Evolutionary conservation across 2,797 vertebrate genomes (phyloP).

Genomic region (Hydrolagus colliei): DNA sequence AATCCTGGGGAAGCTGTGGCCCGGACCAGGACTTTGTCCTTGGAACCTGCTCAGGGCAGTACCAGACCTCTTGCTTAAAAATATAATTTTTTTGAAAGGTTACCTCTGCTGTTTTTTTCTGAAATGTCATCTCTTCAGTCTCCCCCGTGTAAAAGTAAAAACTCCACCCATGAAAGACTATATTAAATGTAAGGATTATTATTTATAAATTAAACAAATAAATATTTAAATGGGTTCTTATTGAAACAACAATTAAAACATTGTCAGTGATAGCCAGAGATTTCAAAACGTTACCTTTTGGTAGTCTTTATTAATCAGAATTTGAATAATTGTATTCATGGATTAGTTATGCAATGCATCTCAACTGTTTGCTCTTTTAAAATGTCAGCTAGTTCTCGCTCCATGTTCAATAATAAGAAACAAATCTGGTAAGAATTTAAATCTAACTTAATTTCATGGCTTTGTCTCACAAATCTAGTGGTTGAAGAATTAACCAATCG

Average conservation of each 20-base stretch:
- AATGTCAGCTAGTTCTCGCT: not conserved
- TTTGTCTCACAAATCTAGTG: not conserved
- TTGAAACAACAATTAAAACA: not conserved
- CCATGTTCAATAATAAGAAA: not conserved
- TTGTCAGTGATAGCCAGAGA: too few relatives aligned
- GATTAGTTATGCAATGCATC: not conserved
- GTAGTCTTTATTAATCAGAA: not conserved
- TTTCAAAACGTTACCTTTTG: too few relatives aligned
- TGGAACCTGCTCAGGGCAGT: too few relatives aligned
- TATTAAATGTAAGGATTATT: not conserved
- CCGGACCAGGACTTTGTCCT: too few relatives aligned
- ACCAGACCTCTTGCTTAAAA: too few relatives aligned
- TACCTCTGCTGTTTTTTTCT: not conserved
- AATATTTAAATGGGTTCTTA: not conserved
- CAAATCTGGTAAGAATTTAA: not conserved
- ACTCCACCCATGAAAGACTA: not conserved
- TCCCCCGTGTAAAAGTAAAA: not conserved
- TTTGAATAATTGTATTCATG: not conserved
- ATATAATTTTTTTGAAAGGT: not conserved
- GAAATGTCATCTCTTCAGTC: not conserved
- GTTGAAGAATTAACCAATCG: not conserved
- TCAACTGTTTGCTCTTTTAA: not conserved
- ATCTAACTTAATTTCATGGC: constrained; percentile 2
- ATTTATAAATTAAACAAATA: not conserved
- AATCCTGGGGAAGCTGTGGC: too few relatives aligned